These are phyloP conservation scores for Aurelia aurita complex sp. Pacific DNA, from an alignment of 30 jellyfish, hydroid and myxozoan genomes.

Conservation along the genomic window DNA sequence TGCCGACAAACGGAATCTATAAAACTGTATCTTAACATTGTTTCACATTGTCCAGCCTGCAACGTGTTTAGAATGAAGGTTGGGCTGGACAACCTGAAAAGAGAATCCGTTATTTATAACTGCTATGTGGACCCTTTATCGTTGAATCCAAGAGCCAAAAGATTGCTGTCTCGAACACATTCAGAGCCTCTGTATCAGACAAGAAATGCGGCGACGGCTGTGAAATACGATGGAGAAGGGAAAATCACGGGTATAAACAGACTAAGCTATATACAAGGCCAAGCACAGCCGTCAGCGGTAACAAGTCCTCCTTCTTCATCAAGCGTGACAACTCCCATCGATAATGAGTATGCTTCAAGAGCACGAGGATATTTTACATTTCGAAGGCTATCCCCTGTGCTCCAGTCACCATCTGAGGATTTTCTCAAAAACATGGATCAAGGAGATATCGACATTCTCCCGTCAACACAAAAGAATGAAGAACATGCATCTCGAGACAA, in stretches of 20 bases:
- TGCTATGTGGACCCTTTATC: neutral
- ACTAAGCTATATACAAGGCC: too few relatives aligned
- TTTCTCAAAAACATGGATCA: neutral
- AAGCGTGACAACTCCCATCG: neutral
- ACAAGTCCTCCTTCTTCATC: neutral
- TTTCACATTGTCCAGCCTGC: too few relatives aligned
- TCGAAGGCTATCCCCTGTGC: slow-evolving; percentile 3
- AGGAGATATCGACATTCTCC: neutral
- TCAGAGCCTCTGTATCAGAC: slow-evolving; percentile 4
- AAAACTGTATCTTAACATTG: too few relatives aligned
- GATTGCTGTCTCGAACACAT: neutral
- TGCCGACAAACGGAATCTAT: too few relatives aligned
- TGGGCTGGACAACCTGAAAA: neutral
- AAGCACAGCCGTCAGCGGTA: too few relatives aligned
- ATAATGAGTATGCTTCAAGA: neutral
- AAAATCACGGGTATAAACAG: too few relatives aligned
- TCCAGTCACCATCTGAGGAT: slow-evolving; percentile 3
- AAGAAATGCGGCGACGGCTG: neutral
- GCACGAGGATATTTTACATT: neutral
- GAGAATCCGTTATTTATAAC: neutral
- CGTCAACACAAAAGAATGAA: too few relatives aligned
- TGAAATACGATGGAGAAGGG: too few relatives aligned
- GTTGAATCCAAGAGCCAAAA: neutral
- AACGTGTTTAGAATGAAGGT: neutral
- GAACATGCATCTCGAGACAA: too few relatives aligned